Base-by-base conservation (phyloP, 1,140 invertebrate species). In the Megathymus violae region DNA sequence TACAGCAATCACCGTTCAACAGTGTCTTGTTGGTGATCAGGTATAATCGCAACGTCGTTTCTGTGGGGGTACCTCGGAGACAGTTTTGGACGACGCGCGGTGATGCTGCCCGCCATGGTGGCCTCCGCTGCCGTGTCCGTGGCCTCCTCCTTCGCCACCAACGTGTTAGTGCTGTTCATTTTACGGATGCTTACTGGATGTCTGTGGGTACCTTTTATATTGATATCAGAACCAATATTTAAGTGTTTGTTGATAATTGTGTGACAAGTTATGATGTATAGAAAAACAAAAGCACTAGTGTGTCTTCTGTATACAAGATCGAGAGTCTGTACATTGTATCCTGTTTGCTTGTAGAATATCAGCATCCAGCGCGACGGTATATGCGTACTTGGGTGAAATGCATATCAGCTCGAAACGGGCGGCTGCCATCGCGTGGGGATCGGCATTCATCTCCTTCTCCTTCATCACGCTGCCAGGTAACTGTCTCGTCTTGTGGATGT, bases 1-100 rank as follows among this genome's bases (percentile, higher is more conserved):
- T n/a, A n/a, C n/a, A n/a, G n/a, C n/a, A n/a, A n/a, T n/a, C n/a
- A n/a, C n/a, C n/a, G n/a, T n/a, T n/a, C n/a, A n/a, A n/a, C n/a
- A n/a, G n/a, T n/a, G n/a, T n/a, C n/a, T n/a, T n/a, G n/a, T n/a
- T n/a, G n/a, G n/a, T 27, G 68, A 76, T 16, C 74, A 95, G 95
- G 96, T 70, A 96, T 96, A 94, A 93, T 96, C 64, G 88, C 92
- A 1, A 95, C 95, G 47, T 95, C 94, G 0, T 93, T 95, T 63
- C 75, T 96, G 3, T 96, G 95, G 95, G 96, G 95, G 7, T 95
- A 94, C 40, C 68, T 96, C 10, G 94, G 94, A 0, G 96, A 97
- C 76, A 89, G 93, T 0, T 82, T 92, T 6, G 96, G 96, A 0
- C 91, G 96, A 0, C 91, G 93, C 31, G 85, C 91, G 0, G 92